A percentile compares a stretch with the other conserved stretches of the same genome.
These are phyloP conservation scores for Empidonax alnorum DNA, from an alignment of 2,113 vertebrate genomes.

Conservation along the genomic window DNA sequence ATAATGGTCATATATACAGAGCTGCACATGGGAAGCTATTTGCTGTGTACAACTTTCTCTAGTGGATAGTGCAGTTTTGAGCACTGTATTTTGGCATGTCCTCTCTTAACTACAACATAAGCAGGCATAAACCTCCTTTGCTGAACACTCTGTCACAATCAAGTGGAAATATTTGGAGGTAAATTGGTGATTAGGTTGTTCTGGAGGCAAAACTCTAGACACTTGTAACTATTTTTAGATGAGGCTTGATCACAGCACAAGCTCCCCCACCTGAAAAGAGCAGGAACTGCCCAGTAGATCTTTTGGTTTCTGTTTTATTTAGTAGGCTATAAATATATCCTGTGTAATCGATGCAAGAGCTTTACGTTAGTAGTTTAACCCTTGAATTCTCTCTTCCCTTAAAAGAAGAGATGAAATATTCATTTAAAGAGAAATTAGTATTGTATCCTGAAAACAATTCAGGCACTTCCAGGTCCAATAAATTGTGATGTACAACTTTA, in stretches of 20 bases:
- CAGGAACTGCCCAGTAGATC: neutral
- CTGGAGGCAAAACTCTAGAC: neutral
- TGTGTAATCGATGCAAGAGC: neutral
- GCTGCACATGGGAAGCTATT: neutral
- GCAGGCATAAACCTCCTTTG: neutral
- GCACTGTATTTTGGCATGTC: neutral
- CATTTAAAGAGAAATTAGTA: neutral
- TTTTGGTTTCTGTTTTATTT: neutral
- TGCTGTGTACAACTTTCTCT: neutral
- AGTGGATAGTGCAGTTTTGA: neutral
- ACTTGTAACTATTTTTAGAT: neutral
- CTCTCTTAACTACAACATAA: neutral
- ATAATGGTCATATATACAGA: neutral
- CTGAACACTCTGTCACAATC: neutral
- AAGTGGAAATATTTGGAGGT: neutral
- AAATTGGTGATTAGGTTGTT: neutral
- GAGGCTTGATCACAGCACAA: neutral
- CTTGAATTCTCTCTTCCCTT: neutral
- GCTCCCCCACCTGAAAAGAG: neutral
- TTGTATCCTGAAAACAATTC: neutral
- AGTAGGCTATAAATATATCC: neutral
- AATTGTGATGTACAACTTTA: neutral
- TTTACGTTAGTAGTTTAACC: neutral
- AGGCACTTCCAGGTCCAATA: neutral
- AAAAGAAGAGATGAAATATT: neutral